These are phyloP conservation scores for Merodon equestris DNA, from an alignment of 2,888 invertebrate genomes.

Conservation along the genomic window DNA sequence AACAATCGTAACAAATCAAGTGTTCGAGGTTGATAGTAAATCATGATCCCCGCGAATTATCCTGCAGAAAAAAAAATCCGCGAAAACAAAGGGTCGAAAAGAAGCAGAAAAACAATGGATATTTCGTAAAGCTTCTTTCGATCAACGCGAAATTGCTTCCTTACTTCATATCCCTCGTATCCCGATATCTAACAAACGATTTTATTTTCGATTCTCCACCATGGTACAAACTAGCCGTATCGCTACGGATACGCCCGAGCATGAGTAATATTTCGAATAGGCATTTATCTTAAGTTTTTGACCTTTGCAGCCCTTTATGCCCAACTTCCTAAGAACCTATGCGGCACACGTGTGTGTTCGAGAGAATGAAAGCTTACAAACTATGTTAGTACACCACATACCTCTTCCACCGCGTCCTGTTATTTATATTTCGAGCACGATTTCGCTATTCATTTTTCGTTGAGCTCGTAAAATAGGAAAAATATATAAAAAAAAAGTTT, in stretches of 20 bases:
- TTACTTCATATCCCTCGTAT: conserved; percentile 12
- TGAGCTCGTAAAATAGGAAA: conserved; percentile 62
- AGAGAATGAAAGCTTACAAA: too few species aligned
- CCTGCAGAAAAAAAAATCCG: neutral
- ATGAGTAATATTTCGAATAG: conserved; percentile 58
- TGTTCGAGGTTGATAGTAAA: conserved; percentile 25
- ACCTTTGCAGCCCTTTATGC: conserved; percentile 50
- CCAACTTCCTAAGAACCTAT: neutral
- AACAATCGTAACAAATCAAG: conserved; percentile 14
- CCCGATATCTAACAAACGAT: conserved; percentile 62
- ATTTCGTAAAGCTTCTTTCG: conserved; percentile 50
- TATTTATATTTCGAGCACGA: conserved; percentile 63
- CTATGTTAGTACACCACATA: too few species aligned
- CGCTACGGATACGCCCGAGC: conserved; percentile 6
- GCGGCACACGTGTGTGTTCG: neutral
- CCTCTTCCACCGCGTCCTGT: too few species aligned
- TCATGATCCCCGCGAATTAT: conserved; percentile 7
- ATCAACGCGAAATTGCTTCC: conserved; percentile 61
- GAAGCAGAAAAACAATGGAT: conserved; percentile 19
- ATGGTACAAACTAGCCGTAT: conserved; percentile 21
- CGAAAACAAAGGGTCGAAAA: too few species aligned
- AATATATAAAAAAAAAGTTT: conserved; percentile 63
- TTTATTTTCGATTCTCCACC: conserved; percentile 59
- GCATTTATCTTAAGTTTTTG: conserved; percentile 60
- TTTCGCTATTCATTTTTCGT: conserved; percentile 67